Base-by-base conservation (phyloP, 92 coral and sea anemone species). In the Umimayanthus chanpuru region DNA sequence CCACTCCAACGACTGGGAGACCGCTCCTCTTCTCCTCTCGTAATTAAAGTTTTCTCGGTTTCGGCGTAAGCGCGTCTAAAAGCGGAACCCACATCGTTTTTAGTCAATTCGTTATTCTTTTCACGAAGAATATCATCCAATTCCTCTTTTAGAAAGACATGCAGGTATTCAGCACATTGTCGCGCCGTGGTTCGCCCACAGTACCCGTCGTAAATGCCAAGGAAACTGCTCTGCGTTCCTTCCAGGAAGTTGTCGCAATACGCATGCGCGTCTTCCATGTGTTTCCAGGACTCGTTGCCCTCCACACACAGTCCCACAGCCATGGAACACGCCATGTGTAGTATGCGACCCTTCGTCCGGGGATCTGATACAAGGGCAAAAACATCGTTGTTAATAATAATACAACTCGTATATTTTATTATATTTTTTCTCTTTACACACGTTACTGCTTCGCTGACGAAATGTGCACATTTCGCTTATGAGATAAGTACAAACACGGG, bases 1-100 rank as follows among this genome's bases (percentile, higher is more conserved):
- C 99, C 99, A 79, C 99, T 96, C 99, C 99, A 95, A 81, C 99
- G 86, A 68, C 88, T 90, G 67, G 88, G 91, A 18, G 98, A 91
- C 70, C 82, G 91, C 80, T 95, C 98, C 81, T 93, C 96, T 29
- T 90, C 95, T 1, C 97, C 92, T 23, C 68, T 70, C 2, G 88
- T 77, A 38, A 93, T 44, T 29, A 92, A 85, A 67, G 93, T 81
- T 81, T 85, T 90, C 86, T 96, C 98, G 40, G 94, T 96, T 85
- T 79, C 79, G 12, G 79, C 79, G 87, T 93, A 96, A 4, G 98
- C 94, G 79, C 36, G 88, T 82, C 90, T 93, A 74, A 96, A 96
- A 16, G 98, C 96, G 5, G 94, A 23, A 20, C 81, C 66, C 53
- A 95, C 83, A 38, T 88, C 66, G 30, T 77, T 81, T 78, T 92